Evolutionary conservation across 1,140 invertebrate species (phyloP).

Genomic region (Dendrolimus punctatus): DNA sequence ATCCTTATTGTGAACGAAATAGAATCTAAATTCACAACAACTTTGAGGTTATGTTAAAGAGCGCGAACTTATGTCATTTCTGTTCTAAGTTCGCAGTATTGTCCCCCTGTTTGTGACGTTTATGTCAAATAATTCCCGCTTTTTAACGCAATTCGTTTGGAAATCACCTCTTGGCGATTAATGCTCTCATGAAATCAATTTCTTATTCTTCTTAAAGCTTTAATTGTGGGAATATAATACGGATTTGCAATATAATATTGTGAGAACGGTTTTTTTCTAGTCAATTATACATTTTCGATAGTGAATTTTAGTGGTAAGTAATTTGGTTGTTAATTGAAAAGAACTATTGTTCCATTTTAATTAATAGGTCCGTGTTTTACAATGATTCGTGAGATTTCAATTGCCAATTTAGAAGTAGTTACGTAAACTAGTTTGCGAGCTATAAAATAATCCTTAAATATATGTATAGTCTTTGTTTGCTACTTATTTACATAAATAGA

Average conservation of each 20-base stretch:
- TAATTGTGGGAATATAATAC: slow-evolving; percentile 61
- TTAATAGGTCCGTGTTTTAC: not conserved
- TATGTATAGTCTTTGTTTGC: no score
- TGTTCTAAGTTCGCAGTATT: slow-evolving; percentile 6
- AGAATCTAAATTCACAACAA: no score
- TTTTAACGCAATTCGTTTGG: slow-evolving; percentile 37
- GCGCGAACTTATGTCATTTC: no score
- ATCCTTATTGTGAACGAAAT: no score
- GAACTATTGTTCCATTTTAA: slow-evolving; percentile 7
- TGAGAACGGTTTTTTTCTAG: slow-evolving; percentile 36
- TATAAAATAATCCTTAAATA: no score
- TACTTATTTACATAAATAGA: no score
- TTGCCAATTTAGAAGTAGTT: no score
- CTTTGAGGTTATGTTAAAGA: no score
- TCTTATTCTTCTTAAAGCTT: slow-evolving; percentile 27
- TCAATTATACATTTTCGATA: slow-evolving; percentile 30
- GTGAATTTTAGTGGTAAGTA: slow-evolving; percentile 25
- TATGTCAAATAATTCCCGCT: slow-evolving; percentile 23
- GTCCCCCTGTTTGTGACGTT: slow-evolving; percentile 39
- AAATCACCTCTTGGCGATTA: slow-evolving; percentile 43
- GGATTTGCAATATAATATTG: slow-evolving; percentile 49
- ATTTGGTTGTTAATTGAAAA: slow-evolving; percentile 24
- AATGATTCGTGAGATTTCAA: slow-evolving; percentile 2
- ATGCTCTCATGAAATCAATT: slow-evolving; percentile 11
- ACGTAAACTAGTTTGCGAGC: no score